phyloP scores from a whole-genome alignment of 2,113 vertebrate species.

The Nettapus auritus region DNA sequence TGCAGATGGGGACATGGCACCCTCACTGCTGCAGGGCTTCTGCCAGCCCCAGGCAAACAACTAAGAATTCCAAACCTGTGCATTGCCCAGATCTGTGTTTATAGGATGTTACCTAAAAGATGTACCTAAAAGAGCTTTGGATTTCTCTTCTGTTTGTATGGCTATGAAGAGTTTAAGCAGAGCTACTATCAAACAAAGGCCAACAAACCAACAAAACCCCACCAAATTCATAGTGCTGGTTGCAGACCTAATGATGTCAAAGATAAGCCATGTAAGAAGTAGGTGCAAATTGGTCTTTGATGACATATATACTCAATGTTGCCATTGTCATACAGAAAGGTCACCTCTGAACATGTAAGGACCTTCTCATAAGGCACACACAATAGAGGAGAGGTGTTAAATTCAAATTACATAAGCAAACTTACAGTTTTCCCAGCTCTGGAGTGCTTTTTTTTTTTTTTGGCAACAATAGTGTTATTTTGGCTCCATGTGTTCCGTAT shows the following conservation, averaged over 20 bases:
- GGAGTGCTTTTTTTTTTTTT: conserved; percentile 3
- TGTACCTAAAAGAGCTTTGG: background rate
- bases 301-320: background rate
- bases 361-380: background rate
- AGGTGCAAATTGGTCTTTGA: background rate
- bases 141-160: background rate
- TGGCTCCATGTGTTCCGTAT: background rate
- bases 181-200: background rate
- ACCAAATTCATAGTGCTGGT: background rate
- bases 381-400: background rate
- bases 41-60: background rate
- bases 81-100: background rate
- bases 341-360: background rate
- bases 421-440: background rate
- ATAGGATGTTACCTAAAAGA: background rate
- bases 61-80: background rate
- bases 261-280: background rate
- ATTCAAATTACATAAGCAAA: conserved; percentile 10
- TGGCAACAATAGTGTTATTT: background rate
- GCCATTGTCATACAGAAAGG: background rate
- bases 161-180: background rate
- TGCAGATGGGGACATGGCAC: rapidly evolving
- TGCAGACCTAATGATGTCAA: background rate
- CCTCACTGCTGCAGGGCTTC: background rate
- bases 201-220: background rate